These are phyloP conservation scores for Acrobasis repandana DNA, from an alignment of 2,888 invertebrate species.

Conservation along the genomic window DNA sequence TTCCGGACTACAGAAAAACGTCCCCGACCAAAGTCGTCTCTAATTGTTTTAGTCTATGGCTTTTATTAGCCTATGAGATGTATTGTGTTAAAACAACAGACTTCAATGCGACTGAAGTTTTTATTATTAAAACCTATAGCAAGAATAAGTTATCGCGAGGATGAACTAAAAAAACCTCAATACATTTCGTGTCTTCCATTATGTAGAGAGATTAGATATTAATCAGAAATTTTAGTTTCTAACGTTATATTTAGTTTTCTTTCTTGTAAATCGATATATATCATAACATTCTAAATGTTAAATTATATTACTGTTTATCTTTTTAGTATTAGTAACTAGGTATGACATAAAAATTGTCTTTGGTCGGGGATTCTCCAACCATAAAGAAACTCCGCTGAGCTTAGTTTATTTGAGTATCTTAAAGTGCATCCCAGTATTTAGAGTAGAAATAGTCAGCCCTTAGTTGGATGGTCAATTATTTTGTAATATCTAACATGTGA, in stretches of 20 bases:
- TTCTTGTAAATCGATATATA: not conserved
- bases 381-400: conserved; percentile 34
- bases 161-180: not conserved
- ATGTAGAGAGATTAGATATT: not conserved
- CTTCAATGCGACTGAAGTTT: too few relatives aligned
- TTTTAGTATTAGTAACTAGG: too few relatives aligned
- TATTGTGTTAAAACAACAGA: not conserved
- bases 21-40: conserved; percentile 13
- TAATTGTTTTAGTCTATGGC: not conserved
- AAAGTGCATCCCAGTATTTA: conserved; percentile 79
- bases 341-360: not conserved
- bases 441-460: conserved; percentile 57
- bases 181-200: not conserved
- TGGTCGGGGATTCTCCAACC: conserved; percentile 13
- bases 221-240: not conserved
- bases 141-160: too few relatives aligned
- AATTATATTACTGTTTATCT: too few relatives aligned
- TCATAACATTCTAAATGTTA: too few relatives aligned
- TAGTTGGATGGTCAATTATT: conserved; percentile 29
- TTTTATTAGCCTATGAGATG: not conserved
- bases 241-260: not conserved
- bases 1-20: conserved; percentile 47
- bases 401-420: conserved; percentile 60
- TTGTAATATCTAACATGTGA: conserved; percentile 29
- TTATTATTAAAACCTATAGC: too few relatives aligned